Base-by-base conservation (phyloP, 53 echinoderm and acorn worm species). In the Paracentrotus lividus region DNA sequence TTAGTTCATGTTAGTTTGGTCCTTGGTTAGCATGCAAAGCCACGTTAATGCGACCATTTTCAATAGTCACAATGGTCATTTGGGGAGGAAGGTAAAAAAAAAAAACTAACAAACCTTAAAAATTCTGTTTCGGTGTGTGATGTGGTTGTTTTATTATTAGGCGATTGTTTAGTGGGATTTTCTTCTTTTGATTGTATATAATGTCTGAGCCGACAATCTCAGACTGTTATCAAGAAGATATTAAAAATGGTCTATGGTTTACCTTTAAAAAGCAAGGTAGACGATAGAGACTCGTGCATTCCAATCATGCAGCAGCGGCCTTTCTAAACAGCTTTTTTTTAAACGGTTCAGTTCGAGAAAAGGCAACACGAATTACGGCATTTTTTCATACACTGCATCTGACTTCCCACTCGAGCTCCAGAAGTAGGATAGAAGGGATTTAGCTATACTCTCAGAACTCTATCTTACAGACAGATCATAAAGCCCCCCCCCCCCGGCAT, bases 351-450 rank as follows among this genome's bases (percentile, higher is more conserved):
- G 81, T 26, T n/a, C 3, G 47, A 89, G 89, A 2, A 53, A 26
- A 81, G 90, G 72, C 69, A 90, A 90, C 44, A 33, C 43, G 44
- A 69, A 90, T 90, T 90, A 90, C 68, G 49, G 90, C 72, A 90
- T 49, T 90, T 47, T n/a, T 69, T 90, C 90, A 90, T 68, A 72
- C 69, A 72, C 52, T 52, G 38, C 44, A 40, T 43, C 60, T 89
- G 26, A n/a, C n/a, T n/a, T n/a, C n/a, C n/a, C n/a, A n/a, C n/a
- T n/a, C n/a, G n/a, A n/a, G n/a, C 56, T 57, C 54, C 57, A 87
- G 54, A 54, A 57, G 87, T 38, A 87, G 87, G 85, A 52, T 47
- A 49, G 47, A 36, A 21, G 54, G 87, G 34, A 34, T n/a, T 87
- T 36, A 49, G 87, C 38, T 87, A 81, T 81, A 81, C 81, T 26